Percentiles rank a stretch among this genome's conserved stretches.
Conservation (phyloP, 2,888 invertebrate genomes). For the Gerris lacustris region DNA sequence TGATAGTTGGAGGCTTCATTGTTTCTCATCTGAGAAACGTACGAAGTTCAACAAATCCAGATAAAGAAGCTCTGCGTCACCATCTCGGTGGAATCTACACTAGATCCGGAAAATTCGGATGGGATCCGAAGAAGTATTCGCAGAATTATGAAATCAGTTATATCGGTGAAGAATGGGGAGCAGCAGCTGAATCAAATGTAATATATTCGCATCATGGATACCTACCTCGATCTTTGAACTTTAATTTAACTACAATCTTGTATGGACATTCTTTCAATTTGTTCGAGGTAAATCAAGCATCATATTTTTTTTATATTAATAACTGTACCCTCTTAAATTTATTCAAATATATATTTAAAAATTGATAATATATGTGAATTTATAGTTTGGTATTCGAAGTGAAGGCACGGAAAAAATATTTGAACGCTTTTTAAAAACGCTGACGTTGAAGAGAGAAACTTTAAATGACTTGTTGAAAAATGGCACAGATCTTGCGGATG, state of each 20-base stretch:
- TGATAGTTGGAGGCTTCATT: conserved; percentile 72
- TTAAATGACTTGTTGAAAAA: conserved; percentile 33
- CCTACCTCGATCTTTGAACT: conserved; percentile 55
- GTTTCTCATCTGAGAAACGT: conserved; percentile 67
- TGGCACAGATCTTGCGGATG: conserved; percentile 33
- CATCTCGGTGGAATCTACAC: conserved; percentile 44
- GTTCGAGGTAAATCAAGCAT: conserved; percentile 46
- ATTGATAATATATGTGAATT: neutral
- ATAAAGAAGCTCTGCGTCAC: conserved; percentile 49
- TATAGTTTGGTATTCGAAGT: neutral
- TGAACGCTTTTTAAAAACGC: neutral
- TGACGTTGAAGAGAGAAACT: neutral
- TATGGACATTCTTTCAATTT: conserved; percentile 68
- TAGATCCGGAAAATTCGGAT: conserved; percentile 45
- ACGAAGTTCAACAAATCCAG: conserved; percentile 62
- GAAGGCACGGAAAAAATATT: neutral
- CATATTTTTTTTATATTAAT: neutral
- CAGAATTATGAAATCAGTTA: conserved; percentile 64
- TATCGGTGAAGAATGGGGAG: conserved; percentile 54
- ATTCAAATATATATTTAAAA: neutral
- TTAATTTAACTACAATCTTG: conserved; percentile 63
- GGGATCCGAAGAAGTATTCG: conserved; percentile 70
- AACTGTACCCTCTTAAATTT: conserved; percentile 32
- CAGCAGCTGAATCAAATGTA: conserved; percentile 54
- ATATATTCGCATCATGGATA: conserved; percentile 76